Evolutionary conservation across 2,113 vertebrate genomes (phyloP).

Genomic region (Crotalus viridis): DNA sequence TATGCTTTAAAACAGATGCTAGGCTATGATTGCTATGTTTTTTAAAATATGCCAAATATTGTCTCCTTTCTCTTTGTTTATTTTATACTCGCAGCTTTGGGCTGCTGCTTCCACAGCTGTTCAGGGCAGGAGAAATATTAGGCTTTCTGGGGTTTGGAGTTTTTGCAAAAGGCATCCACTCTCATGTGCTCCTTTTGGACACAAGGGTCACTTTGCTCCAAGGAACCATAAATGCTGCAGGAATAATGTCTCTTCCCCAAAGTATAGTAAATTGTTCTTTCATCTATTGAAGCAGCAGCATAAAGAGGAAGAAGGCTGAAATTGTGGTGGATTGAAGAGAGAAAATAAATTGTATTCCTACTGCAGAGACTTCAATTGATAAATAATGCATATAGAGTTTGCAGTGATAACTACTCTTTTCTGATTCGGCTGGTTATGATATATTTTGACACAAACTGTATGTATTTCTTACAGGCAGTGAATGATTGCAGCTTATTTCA

Average conservation of each 20-base stretch:
- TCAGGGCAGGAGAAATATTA: neutral
- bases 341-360: conserved; percentile 63
- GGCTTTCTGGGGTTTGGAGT: neutral
- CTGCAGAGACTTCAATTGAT: conserved; percentile 75
- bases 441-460: conserved; percentile 62
- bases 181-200: neutral
- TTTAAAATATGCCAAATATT: neutral
- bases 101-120: neutral
- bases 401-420: conserved; percentile 65
- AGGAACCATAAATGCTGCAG: conserved; percentile 12
- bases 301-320: neutral
- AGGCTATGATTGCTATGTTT: neutral
- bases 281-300: conserved; percentile 58
- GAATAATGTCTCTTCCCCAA: conserved; percentile 32
- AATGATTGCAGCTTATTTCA: conserved; percentile 33
- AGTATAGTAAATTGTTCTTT: conserved; percentile 56
- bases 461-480: conserved; percentile 53
- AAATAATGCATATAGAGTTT: conserved; percentile 76
- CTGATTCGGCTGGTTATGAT: conserved; percentile 36
- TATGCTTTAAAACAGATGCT: neutral
- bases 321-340: conserved; percentile 3
- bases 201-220: conserved; percentile 25
- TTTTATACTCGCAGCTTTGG: neutral
- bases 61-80: neutral
- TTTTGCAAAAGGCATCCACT: neutral